Conservation (phyloP, 2,797 vertebrate genomes). For the Bovichtus diacanthus region DNA sequence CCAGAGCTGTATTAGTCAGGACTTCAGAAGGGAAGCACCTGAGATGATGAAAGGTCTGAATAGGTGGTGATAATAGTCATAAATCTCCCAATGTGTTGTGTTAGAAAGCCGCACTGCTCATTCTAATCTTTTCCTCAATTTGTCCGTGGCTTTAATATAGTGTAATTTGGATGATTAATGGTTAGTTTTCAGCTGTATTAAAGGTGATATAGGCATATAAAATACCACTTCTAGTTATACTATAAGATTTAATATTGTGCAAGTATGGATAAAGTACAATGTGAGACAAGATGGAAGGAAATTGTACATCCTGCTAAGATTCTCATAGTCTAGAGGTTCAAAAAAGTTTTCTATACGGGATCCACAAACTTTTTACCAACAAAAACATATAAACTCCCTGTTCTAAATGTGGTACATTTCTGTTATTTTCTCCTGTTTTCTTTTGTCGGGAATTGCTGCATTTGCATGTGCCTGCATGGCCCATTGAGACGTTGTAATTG, state of each 20-base stretch:
- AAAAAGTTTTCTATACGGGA: background rate
- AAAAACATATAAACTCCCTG: background rate
- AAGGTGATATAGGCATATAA: slow-evolving; percentile 23
- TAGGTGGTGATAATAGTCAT: slow-evolving; percentile 55
- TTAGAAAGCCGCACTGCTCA: slow-evolving; percentile 45
- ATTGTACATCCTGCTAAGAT: background rate
- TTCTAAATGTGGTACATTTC: background rate
- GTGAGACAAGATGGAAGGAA: slow-evolving; percentile 1
- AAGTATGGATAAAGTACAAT: background rate
- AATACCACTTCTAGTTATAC: slow-evolving; percentile 41
- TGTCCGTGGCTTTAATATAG: slow-evolving; percentile 46
- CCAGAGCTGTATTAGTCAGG: slow-evolving; percentile 55
- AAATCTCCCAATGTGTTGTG: slow-evolving; percentile 63
- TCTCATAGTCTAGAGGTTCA: background rate
- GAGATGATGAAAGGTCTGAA: slow-evolving; percentile 63
- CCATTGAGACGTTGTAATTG: background rate
- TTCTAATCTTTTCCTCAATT: slow-evolving; percentile 55
- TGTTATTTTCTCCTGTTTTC: too few relatives aligned
- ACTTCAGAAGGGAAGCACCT: slow-evolving; percentile 47
- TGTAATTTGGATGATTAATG: slow-evolving; percentile 61
- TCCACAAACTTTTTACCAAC: background rate
- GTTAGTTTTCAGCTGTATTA: slow-evolving; percentile 22
- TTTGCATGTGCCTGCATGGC: background rate
- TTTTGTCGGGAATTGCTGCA: background rate
- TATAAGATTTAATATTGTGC: slow-evolving; percentile 20